phyloP scores from a whole-genome alignment of 2,888 invertebrate genomes.

The Incurvaria masculella region DNA sequence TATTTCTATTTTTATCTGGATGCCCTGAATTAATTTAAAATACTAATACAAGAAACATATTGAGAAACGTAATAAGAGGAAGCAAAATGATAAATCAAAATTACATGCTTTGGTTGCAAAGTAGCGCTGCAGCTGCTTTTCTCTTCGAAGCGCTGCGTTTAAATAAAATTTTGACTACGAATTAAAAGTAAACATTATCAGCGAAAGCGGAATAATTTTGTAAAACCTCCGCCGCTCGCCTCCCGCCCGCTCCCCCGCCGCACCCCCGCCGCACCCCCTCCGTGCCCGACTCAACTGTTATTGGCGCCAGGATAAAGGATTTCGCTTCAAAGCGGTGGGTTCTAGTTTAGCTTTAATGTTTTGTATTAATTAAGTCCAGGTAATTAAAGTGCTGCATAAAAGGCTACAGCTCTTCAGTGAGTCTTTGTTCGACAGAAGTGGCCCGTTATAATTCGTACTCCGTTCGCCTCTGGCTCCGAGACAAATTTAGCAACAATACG shows the following conservation, averaged over 20 bases:
- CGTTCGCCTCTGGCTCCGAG: neutral
- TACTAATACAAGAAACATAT: too few species aligned
- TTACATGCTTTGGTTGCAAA: too few species aligned
- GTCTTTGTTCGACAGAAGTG: neutral
- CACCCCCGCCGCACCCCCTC: too few species aligned
- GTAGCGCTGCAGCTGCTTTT: conserved; percentile 5
- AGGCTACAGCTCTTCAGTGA: neutral
- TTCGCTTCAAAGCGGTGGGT: neutral
- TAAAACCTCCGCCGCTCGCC: conserved; percentile 31
- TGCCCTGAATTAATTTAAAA: too few species aligned
- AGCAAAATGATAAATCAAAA: too few species aligned
- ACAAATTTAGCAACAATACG: too few species aligned
- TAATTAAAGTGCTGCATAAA: conserved; percentile 32
- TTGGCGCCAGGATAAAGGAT: neutral
- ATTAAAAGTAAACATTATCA: conserved; percentile 48
- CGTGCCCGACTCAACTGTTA: neutral
- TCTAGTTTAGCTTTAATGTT: conserved; percentile 33
- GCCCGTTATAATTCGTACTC: neutral
- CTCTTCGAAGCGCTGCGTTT: conserved; percentile 3
- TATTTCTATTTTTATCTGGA: too few species aligned
- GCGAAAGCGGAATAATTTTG: conserved; percentile 36
- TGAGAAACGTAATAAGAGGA: too few species aligned
- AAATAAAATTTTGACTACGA: conserved; percentile 18
- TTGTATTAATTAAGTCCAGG: conserved; percentile 48
- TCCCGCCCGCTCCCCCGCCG: too few species aligned